Base-by-base conservation (phyloP, 2,888 invertebrate species). In the Latheticus oryzae region DNA sequence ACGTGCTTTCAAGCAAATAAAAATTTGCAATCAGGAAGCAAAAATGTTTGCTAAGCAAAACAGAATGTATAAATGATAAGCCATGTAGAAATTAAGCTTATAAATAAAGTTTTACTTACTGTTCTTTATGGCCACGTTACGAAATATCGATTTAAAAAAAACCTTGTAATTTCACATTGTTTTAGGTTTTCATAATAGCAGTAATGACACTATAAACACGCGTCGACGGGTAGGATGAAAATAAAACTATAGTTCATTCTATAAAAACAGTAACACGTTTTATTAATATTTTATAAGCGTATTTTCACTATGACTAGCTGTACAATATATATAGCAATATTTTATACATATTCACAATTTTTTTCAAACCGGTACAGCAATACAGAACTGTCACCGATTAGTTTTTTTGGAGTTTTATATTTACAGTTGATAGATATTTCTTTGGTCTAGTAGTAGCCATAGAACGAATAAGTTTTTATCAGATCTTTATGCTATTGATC, bases 181-280 rank as follows among this genome's bases (percentile, higher is more conserved):
- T 33, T 7, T 4, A 30, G 2, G 30, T 30, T 30, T 26, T 30
- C 30, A 30, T 13, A 7, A 8, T 7, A 30, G n/a, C n/a, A n/a
- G n/a, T n/a, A n/a, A n/a, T n/a, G n/a, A 8, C 35, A 35, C 35
- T 16, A 23, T 37, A 13, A 13, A 32, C 17, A 16, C 38, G 23
- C 28, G 28, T 17, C 48, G 45, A 35, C 47, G 23, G 35, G 28
- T 8, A 16, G 40, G 38, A 35, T 15, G 19, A 13, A 66, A 77
- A 75, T 69, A 71, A 77, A 78, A 78, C 77, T 67, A 76, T 64
- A 62, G 69, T 75, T 77, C 69, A 76, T 78, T 78, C 78, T 78
- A 78, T 78, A 79, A 79, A 79, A 79, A 79, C 79, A 79, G 77
- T 79, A 79, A 79, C 79, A 77, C 77, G 75, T 75, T 78, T 79